phyloP scores from a whole-genome alignment of 1,140 invertebrate species.

The Drosophila micromelanica region DNA sequence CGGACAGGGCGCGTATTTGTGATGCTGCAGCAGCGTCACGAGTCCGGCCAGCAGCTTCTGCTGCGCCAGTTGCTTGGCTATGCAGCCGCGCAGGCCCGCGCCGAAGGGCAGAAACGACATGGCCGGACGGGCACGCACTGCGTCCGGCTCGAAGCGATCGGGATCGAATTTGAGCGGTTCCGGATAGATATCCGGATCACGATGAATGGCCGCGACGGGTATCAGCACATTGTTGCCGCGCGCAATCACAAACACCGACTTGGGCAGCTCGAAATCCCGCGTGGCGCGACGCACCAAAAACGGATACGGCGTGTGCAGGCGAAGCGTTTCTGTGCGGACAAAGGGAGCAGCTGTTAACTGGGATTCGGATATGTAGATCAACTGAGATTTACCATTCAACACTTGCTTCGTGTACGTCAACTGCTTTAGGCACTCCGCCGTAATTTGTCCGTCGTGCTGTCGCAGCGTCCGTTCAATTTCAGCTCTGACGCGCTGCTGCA shows the following conservation, averaged over 20 bases:
- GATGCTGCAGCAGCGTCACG: conserved; percentile 83
- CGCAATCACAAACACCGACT: conserved; percentile 84
- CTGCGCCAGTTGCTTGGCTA: conserved; percentile 87
- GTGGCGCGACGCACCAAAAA: conserved; percentile 85
- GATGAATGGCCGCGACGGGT: conserved; percentile 87
- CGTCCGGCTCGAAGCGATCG: conserved; percentile 87
- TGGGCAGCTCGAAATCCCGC: conserved; percentile 85
- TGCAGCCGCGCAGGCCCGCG: conserved; percentile 73
- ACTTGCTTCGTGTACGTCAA: conserved; percentile 86
- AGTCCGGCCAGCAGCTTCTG: conserved; percentile 87
- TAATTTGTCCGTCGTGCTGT: conserved; percentile 79
- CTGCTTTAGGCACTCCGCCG: conserved; percentile 84
- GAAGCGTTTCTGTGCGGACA: conserved; percentile 85
- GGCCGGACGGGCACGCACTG: conserved; percentile 80
- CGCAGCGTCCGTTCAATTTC: conserved; percentile 85
- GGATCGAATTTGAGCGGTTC: conserved; percentile 89
- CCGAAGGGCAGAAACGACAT: conserved; percentile 88
- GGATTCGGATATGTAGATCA: not conserved
- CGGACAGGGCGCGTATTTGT: conserved; percentile 58
- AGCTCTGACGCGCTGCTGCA: conserved; percentile 86
- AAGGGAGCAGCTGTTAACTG: not conserved
- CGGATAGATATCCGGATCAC: conserved; percentile 87
- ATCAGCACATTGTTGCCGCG: conserved; percentile 85
- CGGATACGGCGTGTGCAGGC: conserved; percentile 86
- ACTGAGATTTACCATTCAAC: conserved; percentile 83